Percentiles rank a stretch among this genome's conserved stretches.
These are phyloP conservation scores for Orgyia antiqua DNA, from an alignment of 2,888 invertebrate genomes.

Conservation along the genomic window DNA sequence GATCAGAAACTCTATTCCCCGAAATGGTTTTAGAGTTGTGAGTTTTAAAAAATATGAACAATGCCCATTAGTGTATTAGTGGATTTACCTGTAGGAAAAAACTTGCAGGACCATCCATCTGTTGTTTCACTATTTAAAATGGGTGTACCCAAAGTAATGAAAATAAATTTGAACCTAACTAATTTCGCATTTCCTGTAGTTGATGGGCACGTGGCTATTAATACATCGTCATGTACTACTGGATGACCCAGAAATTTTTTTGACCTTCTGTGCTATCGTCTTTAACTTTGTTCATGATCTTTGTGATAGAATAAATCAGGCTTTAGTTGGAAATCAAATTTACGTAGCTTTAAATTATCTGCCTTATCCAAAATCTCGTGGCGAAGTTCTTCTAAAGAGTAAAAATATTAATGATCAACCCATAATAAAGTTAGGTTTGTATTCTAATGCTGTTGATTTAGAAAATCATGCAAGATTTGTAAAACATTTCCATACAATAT, in stretches of 20 bases:
- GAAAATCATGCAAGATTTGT: conserved; percentile 12
- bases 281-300: conserved; percentile 7
- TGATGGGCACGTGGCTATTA: conserved; percentile 11
- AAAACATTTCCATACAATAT: conserved; percentile 13
- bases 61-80: conserved; percentile 43
- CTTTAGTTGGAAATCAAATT: conserved; percentile 16
- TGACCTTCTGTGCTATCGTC: conserved; percentile 6
- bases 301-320: conserved; percentile 8
- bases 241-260: conserved; percentile 6
- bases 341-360: conserved; percentile 14
- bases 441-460: conserved; percentile 12
- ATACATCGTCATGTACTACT: conserved; percentile 4
- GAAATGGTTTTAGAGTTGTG: too few relatives aligned
- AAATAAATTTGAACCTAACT: conserved; percentile 6
- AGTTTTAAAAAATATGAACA: too few relatives aligned
- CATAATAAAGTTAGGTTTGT: conserved; percentile 10
- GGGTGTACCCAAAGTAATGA: conserved; percentile 1
- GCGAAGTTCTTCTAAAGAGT: conserved; percentile 50
- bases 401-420: conserved; percentile 13
- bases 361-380: conserved; percentile 64
- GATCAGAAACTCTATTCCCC: too few relatives aligned
- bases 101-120: conserved; percentile 61
- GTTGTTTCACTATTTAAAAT: conserved; percentile 29
- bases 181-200: conserved; percentile 5
- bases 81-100: conserved; percentile 60